phyloP scores from a whole-genome alignment of 2,888 invertebrate species.

The Malthinus seriepunctatus region DNA sequence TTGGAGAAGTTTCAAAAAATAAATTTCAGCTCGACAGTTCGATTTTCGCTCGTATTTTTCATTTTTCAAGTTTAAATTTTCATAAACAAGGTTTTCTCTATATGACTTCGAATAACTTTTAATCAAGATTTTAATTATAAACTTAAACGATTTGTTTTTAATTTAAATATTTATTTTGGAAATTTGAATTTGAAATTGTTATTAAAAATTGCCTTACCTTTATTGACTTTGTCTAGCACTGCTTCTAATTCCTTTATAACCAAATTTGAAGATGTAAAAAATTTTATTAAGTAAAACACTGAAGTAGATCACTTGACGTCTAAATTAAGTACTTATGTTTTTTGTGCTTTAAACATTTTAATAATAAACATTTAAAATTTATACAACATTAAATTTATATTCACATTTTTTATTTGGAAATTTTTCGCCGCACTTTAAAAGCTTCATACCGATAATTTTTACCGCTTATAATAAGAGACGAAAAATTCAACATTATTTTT shows the following conservation, averaged over 20 bases:
- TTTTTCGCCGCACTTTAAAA: constrained; percentile 10
- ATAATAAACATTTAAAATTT: constrained; percentile 11
- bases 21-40: too few species aligned
- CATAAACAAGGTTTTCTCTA: too few species aligned
- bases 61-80: too few species aligned
- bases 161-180: background rate
- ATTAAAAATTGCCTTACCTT: constrained; percentile 15
- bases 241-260: constrained; percentile 23
- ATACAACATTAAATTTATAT: background rate
- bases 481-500: constrained; percentile 21
- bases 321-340: constrained; percentile 9
- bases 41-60: too few species aligned
- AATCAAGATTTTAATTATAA: too few species aligned
- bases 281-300: constrained; percentile 14
- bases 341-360: constrained; percentile 7
- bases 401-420: constrained; percentile 13
- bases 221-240: constrained; percentile 25
- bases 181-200: background rate
- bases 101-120: too few species aligned
- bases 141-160: too few species aligned
- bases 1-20: too few species aligned
- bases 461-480: constrained; percentile 8
- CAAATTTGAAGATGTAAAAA: constrained; percentile 13
- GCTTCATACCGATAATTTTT: constrained; percentile 9
- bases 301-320: constrained; percentile 13